A percentile compares a stretch with the other conserved stretches of the same genome.
Conservation (phyloP, 2,888 invertebrate species). For the Phanerotoma sp. region DNA sequence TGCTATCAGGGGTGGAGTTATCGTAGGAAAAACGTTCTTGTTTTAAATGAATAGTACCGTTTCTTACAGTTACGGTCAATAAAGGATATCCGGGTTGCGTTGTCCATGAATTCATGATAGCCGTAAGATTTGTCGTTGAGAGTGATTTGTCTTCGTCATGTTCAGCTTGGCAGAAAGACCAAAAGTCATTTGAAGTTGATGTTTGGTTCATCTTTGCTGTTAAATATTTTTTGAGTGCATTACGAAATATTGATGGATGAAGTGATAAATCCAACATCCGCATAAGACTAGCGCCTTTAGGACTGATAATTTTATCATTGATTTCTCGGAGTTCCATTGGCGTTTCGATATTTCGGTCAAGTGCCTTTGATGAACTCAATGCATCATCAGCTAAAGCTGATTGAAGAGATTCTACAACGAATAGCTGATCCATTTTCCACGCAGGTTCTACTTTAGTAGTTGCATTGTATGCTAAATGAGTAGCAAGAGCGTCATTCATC, state of each 20-base stretch:
- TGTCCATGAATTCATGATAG: conserved; percentile 93
- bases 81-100: conserved; percentile 83
- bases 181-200: conserved; percentile 45
- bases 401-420: conserved; percentile 57
- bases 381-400: conserved; percentile 57
- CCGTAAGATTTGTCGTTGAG: conserved; percentile 65
- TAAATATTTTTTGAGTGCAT: conserved; percentile 43
- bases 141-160: conserved; percentile 9
- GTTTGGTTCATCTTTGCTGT: conserved; percentile 37
- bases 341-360: conserved; percentile 41
- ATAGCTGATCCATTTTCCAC: conserved; percentile 58
- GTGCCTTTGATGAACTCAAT: conserved; percentile 57
- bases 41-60: conserved; percentile 57
- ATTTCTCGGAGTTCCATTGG: conserved; percentile 61
- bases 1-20: conserved; percentile 28
- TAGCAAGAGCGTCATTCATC: background rate
- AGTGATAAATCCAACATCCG: conserved; percentile 90
- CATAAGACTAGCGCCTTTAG: conserved; percentile 62
- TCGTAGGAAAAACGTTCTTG: conserved; percentile 44
- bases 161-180: conserved; percentile 40
- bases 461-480: background rate
- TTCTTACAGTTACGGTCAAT: conserved; percentile 66
- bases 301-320: conserved; percentile 46
- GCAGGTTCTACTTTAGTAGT: conserved; percentile 51
- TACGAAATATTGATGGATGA: conserved; percentile 69